Conservation (phyloP, 2,888 invertebrate genomes). For the Falcaria lacertinaria region DNA sequence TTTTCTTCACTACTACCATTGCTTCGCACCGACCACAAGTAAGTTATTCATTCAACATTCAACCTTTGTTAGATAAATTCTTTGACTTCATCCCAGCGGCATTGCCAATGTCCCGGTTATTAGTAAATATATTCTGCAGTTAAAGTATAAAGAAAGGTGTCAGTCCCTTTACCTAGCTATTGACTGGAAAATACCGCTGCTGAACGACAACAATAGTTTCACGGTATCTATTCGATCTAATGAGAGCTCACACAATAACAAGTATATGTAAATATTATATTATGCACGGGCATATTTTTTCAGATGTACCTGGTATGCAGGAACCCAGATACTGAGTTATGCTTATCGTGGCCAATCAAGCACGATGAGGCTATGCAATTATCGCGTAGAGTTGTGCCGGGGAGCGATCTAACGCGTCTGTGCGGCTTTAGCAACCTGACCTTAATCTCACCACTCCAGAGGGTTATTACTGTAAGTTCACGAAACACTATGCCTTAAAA, state of each 20-base stretch:
- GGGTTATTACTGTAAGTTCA: slow-evolving; percentile 24
- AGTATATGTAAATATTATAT: too few relatives aligned
- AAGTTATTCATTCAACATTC: not conserved
- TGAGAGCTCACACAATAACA: too few relatives aligned
- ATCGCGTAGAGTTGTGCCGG: slow-evolving; percentile 15
- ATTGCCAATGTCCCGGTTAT: too few relatives aligned
- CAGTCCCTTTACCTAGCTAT: too few relatives aligned
- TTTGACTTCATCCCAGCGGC: too few relatives aligned
- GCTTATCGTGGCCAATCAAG: slow-evolving; percentile 36
- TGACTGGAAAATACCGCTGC: too few relatives aligned
- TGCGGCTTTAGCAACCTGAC: slow-evolving; percentile 42
- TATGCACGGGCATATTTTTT: slow-evolving; percentile 17
- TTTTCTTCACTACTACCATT: slow-evolving; percentile 8
- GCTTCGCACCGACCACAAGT: slow-evolving; percentile 6
- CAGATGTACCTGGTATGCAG: slow-evolving; percentile 44
- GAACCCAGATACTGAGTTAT: slow-evolving; percentile 30
- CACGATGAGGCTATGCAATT: slow-evolving; percentile 16
- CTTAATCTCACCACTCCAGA: slow-evolving; percentile 14
- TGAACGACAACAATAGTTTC: too few relatives aligned
- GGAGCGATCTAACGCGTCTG: slow-evolving; percentile 14
- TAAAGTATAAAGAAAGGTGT: too few relatives aligned
- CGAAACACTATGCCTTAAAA: slow-evolving; percentile 5
- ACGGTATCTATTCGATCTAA: too few relatives aligned
- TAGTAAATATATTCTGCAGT: too few relatives aligned
- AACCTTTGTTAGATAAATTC: too few relatives aligned